Conservation (phyloP, 1,140 invertebrate species). For the Dysdera silvatica region DNA sequence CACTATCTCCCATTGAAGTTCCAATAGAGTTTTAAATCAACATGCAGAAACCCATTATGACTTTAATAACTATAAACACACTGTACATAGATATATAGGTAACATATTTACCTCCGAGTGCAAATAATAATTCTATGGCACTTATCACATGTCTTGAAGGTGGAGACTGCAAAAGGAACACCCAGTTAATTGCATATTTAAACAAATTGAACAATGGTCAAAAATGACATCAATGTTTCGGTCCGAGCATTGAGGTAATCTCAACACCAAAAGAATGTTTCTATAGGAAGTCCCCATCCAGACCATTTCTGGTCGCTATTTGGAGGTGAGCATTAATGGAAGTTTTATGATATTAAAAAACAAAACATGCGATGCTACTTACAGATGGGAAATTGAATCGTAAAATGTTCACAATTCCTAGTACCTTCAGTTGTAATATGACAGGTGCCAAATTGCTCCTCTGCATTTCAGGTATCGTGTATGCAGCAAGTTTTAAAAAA, state of each 20-base stretch:
- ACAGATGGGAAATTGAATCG: conserved; percentile 51
- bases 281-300: too few relatives aligned
- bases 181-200: background rate
- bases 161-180: conserved; percentile 66
- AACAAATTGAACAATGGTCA: background rate
- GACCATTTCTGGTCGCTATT: too few relatives aligned
- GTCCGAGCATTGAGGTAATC: too few relatives aligned
- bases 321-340: background rate
- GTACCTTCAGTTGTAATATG: conserved; percentile 84
- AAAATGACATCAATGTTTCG: too few relatives aligned
- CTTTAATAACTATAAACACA: conserved; percentile 33
- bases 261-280: too few relatives aligned
- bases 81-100: background rate
- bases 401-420: conserved; percentile 81
- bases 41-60: too few relatives aligned
- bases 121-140: conserved; percentile 80
- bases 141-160: conserved; percentile 78
- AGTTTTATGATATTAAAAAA: conserved; percentile 3
- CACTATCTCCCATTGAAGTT: too few relatives aligned
- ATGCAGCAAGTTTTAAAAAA: conserved; percentile 58
- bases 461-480: conserved; percentile 86
- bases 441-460: conserved; percentile 74
- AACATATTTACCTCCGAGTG: conserved; percentile 52
- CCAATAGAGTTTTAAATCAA: too few relatives aligned
- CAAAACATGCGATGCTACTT: conserved; percentile 16